phyloP scores from a whole-genome alignment of 2,888 invertebrate species.

The Sphaerophoria taeniata region DNA sequence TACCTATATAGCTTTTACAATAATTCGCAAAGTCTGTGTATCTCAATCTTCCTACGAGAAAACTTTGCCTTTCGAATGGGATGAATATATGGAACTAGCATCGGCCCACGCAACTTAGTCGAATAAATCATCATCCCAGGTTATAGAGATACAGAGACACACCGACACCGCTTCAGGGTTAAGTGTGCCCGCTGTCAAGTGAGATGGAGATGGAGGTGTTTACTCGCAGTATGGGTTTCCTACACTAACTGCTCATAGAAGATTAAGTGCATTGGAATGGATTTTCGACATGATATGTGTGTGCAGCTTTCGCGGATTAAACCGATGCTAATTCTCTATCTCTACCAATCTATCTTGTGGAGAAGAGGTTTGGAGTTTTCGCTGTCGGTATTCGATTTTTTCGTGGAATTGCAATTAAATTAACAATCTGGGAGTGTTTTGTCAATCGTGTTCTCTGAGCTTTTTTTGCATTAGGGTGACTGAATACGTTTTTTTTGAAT shows the following conservation, averaged over 20 bases:
- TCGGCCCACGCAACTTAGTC: constrained; percentile 56
- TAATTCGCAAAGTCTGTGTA: background rate
- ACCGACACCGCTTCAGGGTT: constrained; percentile 50
- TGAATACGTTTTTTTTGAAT: background rate
- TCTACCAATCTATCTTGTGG: constrained; percentile 35
- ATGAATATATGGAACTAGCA: constrained; percentile 8
- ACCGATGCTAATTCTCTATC: constrained; percentile 66
- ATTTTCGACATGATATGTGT: constrained; percentile 45
- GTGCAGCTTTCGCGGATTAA: constrained; percentile 33
- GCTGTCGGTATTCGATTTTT: constrained; percentile 33
- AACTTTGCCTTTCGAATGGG: constrained; percentile 28
- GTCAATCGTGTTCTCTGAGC: constrained; percentile 30
- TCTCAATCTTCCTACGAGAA: constrained; percentile 35
- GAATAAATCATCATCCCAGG: constrained; percentile 45
- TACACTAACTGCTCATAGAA: constrained; percentile 16
- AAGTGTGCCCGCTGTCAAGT: constrained; percentile 73
- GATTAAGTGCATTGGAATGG: constrained; percentile 67
- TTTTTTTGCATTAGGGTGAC: background rate
- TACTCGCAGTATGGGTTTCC: background rate
- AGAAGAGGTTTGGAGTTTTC: background rate
- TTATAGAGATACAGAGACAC: constrained; percentile 1
- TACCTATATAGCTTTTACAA: background rate
- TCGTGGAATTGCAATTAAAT: constrained; percentile 70
- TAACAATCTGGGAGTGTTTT: constrained; percentile 67
- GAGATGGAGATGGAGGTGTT: constrained; percentile 27